A percentile compares a stretch with the other conserved stretches of the same genome.
phyloP scores from a whole-genome alignment of 2,113 vertebrate species.

The Pristiophorus japonicus region DNA sequence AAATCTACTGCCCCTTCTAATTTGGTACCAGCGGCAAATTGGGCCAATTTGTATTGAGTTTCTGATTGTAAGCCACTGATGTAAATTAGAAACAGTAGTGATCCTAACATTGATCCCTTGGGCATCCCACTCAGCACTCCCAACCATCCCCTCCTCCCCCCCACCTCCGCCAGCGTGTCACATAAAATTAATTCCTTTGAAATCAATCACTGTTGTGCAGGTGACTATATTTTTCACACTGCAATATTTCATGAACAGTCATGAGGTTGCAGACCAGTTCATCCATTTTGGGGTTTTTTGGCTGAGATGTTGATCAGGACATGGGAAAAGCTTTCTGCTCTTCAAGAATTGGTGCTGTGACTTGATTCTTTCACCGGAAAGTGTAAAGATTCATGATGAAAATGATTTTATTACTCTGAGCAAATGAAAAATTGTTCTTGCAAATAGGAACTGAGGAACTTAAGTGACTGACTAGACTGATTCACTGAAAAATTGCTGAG shows the following conservation, averaged over 20 bases:
- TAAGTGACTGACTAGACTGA: constrained; percentile 33
- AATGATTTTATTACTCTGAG: not conserved
- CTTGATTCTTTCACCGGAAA: not conserved
- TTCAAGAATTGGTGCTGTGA: not conserved
- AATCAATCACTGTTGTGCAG: not conserved
- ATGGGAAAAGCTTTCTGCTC: not conserved
- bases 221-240: not conserved
- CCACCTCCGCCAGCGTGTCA: not conserved
- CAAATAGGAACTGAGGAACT: not conserved
- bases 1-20: not conserved
- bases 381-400: not conserved
- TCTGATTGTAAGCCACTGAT: not conserved
- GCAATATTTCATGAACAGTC: not conserved
- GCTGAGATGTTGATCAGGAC: not conserved
- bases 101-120: not conserved
- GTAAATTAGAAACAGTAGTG: not conserved
- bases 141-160: too few relatives aligned
- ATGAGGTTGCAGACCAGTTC: not conserved
- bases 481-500: constrained; percentile 31
- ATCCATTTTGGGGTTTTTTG: not conserved
- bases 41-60: not conserved
- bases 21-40: not conserved
- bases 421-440: constrained; percentile 3
- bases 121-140: not conserved
- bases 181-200: not conserved